A percentile compares a stretch with the other conserved stretches of the same genome.
These are phyloP conservation scores for Elysia crispata DNA, from an alignment of 2,888 invertebrate genomes.

Conservation along the genomic window DNA sequence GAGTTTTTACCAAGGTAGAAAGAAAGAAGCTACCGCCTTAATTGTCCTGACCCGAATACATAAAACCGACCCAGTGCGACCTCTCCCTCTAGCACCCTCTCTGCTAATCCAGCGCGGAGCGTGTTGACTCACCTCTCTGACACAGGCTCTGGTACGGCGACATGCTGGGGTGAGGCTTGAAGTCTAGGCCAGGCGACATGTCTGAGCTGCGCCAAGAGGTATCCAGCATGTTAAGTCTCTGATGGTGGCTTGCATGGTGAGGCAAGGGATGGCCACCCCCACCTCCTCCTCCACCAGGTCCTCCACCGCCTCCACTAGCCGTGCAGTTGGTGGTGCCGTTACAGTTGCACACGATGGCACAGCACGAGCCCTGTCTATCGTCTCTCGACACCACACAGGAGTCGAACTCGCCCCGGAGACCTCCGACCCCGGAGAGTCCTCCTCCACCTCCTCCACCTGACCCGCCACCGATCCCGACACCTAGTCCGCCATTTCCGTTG, in stretches of 20 bases:
- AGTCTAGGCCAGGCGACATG: slow-evolving; percentile 63
- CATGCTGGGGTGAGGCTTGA: slow-evolving; percentile 65
- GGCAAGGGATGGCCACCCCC: too few species aligned
- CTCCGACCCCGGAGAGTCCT: too few species aligned
- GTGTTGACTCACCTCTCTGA: slow-evolving; percentile 68
- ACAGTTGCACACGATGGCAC: slow-evolving; percentile 69
- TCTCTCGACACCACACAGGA: slow-evolving; percentile 54
- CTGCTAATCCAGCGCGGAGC: too few species aligned
- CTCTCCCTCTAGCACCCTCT: too few species aligned
- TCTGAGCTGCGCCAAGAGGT: slow-evolving; percentile 67
- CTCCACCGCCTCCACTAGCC: slow-evolving; percentile 41
- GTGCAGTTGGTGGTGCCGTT: slow-evolving; percentile 46
- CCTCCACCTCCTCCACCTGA: slow-evolving; percentile 25
- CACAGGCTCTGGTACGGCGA: slow-evolving; percentile 66
- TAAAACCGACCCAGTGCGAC: too few species aligned
- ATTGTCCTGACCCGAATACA: too few species aligned
- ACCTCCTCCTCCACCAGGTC: slow-evolving; percentile 35
- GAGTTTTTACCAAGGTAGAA: too few species aligned
- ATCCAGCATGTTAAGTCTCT: slow-evolving; percentile 64
- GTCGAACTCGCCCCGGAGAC: slow-evolving; percentile 33
- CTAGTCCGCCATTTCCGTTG: neutral
- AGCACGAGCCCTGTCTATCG: slow-evolving; percentile 65
- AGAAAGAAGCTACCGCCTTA: too few species aligned
- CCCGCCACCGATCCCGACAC: slow-evolving; percentile 11
- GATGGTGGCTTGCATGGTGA: slow-evolving; percentile 49